Conservation (phyloP, 2,888 invertebrate genomes). For the Pristionchus japonicus region DNA sequence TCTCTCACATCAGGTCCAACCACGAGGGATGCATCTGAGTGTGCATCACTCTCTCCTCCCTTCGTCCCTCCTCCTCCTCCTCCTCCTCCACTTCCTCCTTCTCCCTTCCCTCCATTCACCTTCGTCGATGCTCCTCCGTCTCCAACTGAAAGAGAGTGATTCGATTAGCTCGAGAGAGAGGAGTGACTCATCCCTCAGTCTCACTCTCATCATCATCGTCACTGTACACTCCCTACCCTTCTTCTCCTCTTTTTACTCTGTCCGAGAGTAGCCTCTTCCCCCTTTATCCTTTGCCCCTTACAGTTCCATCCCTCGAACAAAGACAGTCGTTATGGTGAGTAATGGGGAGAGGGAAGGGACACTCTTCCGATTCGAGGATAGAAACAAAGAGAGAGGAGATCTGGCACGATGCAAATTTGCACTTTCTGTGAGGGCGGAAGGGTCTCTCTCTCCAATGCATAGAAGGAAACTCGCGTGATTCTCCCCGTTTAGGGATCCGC, state of each 20-base stretch:
- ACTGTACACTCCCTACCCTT: background rate
- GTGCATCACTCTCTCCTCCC: background rate
- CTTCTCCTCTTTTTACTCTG: background rate
- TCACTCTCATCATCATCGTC: background rate
- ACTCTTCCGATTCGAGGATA: background rate
- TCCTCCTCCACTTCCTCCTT: background rate
- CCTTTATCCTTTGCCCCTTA: background rate
- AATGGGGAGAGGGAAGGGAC: slow-evolving; percentile 8
- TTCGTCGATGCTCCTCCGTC: slow-evolving; percentile 1
- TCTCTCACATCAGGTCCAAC: background rate
- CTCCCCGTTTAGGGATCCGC: background rate
- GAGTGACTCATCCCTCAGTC: background rate
- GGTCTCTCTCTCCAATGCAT: background rate
- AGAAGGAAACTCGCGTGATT: background rate
- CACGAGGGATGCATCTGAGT: background rate
- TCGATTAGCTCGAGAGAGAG: background rate
- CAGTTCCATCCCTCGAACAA: background rate
- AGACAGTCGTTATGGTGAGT: slow-evolving; percentile 19
- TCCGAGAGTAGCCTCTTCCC: background rate
- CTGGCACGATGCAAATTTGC: background rate
- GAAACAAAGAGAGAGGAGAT: background rate
- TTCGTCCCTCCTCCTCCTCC: background rate
- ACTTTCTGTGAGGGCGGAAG: background rate
- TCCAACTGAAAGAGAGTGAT: background rate
- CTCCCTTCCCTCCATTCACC: background rate